A percentile compares a stretch with the other conserved stretches of the same genome.
These are phyloP conservation scores for Bombus terrestris DNA, from an alignment of 1,140 invertebrate genomes.

Conservation along the genomic window DNA sequence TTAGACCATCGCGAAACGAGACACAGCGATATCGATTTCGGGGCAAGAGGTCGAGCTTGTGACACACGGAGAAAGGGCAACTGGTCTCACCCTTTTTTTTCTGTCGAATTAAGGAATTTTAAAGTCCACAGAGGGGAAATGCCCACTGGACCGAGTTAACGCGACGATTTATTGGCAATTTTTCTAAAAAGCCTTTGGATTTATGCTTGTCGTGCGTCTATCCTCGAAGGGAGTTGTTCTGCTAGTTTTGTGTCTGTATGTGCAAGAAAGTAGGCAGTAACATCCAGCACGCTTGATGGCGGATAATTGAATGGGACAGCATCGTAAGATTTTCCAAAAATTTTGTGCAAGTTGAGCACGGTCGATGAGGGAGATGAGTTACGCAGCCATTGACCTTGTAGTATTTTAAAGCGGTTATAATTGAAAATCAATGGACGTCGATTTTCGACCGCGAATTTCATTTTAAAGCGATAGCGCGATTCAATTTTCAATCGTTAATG, in stretches of 20 bases:
- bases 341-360: constrained; percentile 30
- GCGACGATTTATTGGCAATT: constrained; percentile 81
- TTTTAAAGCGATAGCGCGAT: neutral
- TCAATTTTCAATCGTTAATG: neutral
- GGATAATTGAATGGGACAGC: constrained; percentile 61
- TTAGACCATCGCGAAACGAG: neutral
- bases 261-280: constrained; percentile 25
- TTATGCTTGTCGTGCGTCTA: constrained; percentile 72
- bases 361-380: constrained; percentile 22
- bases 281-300: constrained; percentile 8
- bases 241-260: neutral
- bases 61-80: constrained; percentile 59
- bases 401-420: constrained; percentile 48
- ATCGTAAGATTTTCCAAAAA: constrained; percentile 44
- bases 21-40: constrained; percentile 72
- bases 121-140: constrained; percentile 73
- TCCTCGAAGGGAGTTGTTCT: constrained; percentile 20
- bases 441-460: neutral
- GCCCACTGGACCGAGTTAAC: constrained; percentile 75
- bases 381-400: constrained; percentile 51
- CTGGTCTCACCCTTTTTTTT: constrained; percentile 68
- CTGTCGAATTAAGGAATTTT: constrained; percentile 80
- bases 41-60: constrained; percentile 43
- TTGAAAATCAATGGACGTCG: constrained; percentile 36
- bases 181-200: constrained; percentile 80